phyloP scores from a whole-genome alignment of 2,888 invertebrate species.

The Barypeithes pellucidus region DNA sequence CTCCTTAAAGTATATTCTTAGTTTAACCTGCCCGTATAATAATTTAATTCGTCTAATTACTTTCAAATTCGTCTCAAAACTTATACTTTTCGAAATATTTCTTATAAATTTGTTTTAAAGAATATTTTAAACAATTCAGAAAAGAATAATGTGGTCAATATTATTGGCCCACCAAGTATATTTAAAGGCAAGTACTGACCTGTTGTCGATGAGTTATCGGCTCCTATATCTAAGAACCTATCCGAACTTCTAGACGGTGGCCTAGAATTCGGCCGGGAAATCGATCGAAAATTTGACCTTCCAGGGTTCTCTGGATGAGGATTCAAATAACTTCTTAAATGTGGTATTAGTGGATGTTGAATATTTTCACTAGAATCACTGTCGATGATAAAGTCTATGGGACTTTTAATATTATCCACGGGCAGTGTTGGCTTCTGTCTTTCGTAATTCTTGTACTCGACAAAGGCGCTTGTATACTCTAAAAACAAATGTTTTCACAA shows the following conservation, averaged over 20 bases:
- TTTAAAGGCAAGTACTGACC: slow-evolving; percentile 1
- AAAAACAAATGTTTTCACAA: no score
- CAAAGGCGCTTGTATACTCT: slow-evolving; percentile 69
- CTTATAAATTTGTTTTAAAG: no score
- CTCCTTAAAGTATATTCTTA: no score
- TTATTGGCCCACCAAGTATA: no score
- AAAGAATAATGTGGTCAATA: no score
- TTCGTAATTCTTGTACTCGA: slow-evolving; percentile 63
- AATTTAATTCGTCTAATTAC: no score
- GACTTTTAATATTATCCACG: slow-evolving; percentile 64
- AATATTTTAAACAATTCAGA: no score
- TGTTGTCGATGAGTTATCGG: neutral
- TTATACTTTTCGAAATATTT: no score
- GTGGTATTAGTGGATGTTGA: slow-evolving; percentile 65
- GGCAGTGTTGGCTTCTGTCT: slow-evolving; percentile 62
- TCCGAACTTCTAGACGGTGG: slow-evolving; percentile 22
- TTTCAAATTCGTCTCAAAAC: no score
- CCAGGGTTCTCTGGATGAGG: neutral
- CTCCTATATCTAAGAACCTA: neutral
- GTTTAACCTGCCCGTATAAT: no score
- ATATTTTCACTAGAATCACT: slow-evolving; percentile 11
- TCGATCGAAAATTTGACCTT: slow-evolving; percentile 59
- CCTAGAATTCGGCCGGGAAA: slow-evolving; percentile 25
- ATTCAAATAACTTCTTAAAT: slow-evolving; percentile 54
- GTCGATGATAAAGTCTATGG: slow-evolving; percentile 58